phyloP scores from a whole-genome alignment of 2,888 invertebrate species.

The Miltochrista miniata region DNA sequence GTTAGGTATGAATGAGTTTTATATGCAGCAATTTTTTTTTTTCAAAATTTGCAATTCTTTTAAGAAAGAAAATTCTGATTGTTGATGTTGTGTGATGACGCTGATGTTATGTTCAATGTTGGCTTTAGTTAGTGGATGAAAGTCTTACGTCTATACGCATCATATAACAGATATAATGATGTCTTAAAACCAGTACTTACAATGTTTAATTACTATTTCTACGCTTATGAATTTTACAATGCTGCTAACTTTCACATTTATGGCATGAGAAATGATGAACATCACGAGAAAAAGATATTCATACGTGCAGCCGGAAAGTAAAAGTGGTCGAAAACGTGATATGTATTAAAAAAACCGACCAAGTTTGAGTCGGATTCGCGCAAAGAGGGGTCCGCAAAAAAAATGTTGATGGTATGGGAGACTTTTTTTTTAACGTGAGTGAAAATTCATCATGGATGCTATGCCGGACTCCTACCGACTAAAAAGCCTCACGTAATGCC shows the following conservation, averaged over 20 bases:
- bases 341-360: conserved; percentile 14
- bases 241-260: conserved; percentile 22
- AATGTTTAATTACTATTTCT: conserved; percentile 25
- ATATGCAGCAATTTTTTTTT: no score
- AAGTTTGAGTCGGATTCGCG: no score
- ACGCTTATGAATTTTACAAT: conserved; percentile 8
- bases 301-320: conserved; percentile 11
- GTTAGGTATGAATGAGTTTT: no score
- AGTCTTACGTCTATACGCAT: conserved; percentile 8
- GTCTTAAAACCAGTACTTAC: conserved; percentile 17
- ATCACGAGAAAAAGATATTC: conserved; percentile 19
- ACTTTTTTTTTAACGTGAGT: no score
- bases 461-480: no score
- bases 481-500: no score
- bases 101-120: background rate
- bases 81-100: background rate
- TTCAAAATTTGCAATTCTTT: no score
- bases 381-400: no score
- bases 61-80: no score
- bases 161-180: conserved; percentile 22
- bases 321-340: conserved; percentile 8
- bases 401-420: no score
- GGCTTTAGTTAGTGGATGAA: conserved; percentile 5
- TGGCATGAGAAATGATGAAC: conserved; percentile 25
- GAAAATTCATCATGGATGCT: no score